Evolutionary conservation across 2,888 invertebrate species (phyloP), one percentile per base, ranked within the genome.

Genomic region (Drosophila sordidapex): DNA sequence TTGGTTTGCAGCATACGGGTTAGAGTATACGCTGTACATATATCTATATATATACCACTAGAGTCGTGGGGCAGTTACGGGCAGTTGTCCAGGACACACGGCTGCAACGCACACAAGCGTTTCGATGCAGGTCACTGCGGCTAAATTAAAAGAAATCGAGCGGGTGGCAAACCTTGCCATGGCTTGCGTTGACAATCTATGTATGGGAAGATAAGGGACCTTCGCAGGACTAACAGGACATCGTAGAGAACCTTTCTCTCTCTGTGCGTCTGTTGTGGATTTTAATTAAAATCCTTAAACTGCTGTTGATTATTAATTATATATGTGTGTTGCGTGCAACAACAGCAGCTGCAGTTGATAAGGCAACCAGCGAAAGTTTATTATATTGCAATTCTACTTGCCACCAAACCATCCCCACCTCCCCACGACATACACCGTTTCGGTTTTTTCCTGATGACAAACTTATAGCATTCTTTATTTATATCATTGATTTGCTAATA

Each of bases 91-190:
- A n/a, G 48, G 38, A 75, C 54, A 54, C 58, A 58, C n/a, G 49
- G 36, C 35, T 15, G 43, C 63, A 6, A 31, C 11, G 25, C 33
- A 69, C 75, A 54, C 60, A 66, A 73, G 74, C 78, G 71, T 78
- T 84, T 66, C 75, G 74, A 81, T 85, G 79, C 87, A 82, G 87
- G 87, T 89, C 85, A 87, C 75, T 85, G 82, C 74, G 70, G 81
- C 79, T 74, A 79, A 85, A 87, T 89, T 79, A 87, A 85, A 81
- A 82, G 87, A 83, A 85, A 82, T 89, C 75, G 71, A 74, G 70
- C 66, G 53, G 65, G 63, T 72, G 70, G 61, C 76, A 33, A 38
- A 5, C 4, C 35, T 38, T 15, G 38, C 59, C 40, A 13, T 4
- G 15, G 40, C 40, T 72, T 57, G 53, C 73, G 66, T 66, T 68